These are phyloP conservation scores for Hippocampus zosterae DNA, from an alignment of 2,113 vertebrate genomes.

Conservation along the genomic window DNA sequence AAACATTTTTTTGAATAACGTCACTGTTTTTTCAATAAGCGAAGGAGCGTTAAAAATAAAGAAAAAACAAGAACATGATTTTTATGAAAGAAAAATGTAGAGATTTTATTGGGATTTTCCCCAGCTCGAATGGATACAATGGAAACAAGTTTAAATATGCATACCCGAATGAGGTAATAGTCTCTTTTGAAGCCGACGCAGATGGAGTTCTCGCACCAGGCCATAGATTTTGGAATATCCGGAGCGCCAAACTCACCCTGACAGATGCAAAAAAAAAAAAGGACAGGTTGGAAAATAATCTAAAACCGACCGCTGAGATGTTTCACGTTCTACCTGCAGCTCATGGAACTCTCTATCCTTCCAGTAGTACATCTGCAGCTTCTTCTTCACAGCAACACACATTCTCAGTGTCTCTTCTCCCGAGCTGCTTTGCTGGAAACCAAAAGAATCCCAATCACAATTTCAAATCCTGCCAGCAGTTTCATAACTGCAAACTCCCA, in stretches of 20 bases:
- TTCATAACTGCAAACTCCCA: neutral
- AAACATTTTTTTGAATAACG: too few species aligned
- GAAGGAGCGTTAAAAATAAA: too few species aligned
- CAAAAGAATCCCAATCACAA: slow-evolving; percentile 17
- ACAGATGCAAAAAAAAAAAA: slow-evolving; percentile 15
- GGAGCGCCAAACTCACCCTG: slow-evolving; percentile 91
- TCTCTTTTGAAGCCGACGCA: slow-evolving; percentile 98
- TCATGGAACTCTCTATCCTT: slow-evolving; percentile 94
- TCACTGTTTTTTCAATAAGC: too few species aligned
- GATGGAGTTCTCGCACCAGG: slow-evolving; percentile 97
- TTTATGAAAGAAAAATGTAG: neutral
- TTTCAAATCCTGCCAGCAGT: neutral
- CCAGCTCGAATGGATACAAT: neutral
- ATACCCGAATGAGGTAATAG: slow-evolving; percentile 94
- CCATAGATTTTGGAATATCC: slow-evolving; percentile 97
- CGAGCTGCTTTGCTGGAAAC: slow-evolving; percentile 74
- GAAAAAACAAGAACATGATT: neutral
- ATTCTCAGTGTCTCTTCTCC: slow-evolving; percentile 87
- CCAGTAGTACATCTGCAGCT: slow-evolving; percentile 96
- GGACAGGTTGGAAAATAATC: neutral
- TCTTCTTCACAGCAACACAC: slow-evolving; percentile 95
- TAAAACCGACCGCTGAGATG: neutral
- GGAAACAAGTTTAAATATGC: slow-evolving; percentile 15
- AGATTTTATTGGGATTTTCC: neutral
- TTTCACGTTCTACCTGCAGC: slow-evolving; percentile 76